Evolutionary conservation across 2,888 invertebrate species (phyloP).

Genomic region (Norana najaformis): DNA sequence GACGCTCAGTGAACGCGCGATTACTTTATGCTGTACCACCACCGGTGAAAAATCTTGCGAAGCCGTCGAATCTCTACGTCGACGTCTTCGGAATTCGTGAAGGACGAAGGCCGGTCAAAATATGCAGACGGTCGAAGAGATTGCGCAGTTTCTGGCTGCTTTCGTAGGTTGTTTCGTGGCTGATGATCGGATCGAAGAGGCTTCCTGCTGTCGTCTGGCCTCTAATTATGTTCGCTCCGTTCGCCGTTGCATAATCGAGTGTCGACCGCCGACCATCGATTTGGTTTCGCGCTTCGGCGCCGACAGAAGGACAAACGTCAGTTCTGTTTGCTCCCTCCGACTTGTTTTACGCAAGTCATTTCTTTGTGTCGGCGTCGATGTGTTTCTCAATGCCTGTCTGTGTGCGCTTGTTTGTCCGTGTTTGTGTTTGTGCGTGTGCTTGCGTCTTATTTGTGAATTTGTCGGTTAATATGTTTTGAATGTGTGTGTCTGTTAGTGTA

Average conservation of each 20-base stretch:
- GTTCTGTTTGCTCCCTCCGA: neutral
- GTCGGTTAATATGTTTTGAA: neutral
- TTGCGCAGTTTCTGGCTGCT: neutral
- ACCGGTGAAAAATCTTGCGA: no score
- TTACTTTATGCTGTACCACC: no score
- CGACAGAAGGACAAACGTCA: neutral
- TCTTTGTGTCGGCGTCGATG: neutral
- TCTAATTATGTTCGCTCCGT: neutral
- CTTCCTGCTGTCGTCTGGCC: neutral
- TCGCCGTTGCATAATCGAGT: constrained; percentile 5
- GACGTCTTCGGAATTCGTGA: no score
- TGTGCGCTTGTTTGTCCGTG: neutral
- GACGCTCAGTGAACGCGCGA: no score
- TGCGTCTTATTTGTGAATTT: neutral
- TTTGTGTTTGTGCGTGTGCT: neutral
- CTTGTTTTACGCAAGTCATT: neutral
- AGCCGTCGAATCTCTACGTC: no score
- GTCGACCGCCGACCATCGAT: neutral
- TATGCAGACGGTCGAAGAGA: neutral
- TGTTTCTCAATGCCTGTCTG: neutral
- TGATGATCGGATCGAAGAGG: neutral
- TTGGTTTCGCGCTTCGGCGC: neutral
- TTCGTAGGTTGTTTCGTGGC: neutral
- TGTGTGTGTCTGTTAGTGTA: no score
- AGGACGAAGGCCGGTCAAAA: no score